Conservation (phyloP, 2,113 vertebrate genomes). For the Holacanthus passer region DNA sequence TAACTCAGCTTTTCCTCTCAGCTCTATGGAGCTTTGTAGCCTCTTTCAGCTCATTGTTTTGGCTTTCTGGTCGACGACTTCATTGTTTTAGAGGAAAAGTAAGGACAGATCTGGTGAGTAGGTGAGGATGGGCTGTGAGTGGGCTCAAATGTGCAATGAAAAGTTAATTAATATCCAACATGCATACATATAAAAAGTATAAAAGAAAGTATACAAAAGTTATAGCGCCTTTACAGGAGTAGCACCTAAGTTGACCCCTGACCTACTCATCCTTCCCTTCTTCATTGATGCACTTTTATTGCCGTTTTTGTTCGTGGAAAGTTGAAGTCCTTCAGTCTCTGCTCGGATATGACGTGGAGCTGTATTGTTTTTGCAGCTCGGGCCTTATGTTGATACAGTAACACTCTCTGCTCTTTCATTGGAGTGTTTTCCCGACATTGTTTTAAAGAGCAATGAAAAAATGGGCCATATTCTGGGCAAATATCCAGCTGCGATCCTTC, state of each 20-base stretch:
- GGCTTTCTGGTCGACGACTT: neutral
- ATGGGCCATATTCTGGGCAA: conserved; percentile 38
- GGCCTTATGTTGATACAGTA: neutral
- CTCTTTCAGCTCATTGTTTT: neutral
- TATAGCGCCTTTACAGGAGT: too few relatives aligned
- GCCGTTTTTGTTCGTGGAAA: conserved; percentile 25
- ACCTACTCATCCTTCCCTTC: neutral
- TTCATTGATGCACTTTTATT: conserved; percentile 27
- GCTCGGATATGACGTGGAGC: neutral
- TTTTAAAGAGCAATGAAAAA: conserved; percentile 40
- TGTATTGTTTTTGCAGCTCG: neutral
- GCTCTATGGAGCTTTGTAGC: too few relatives aligned
- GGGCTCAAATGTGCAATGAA: too few relatives aligned
- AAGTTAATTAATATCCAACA: too few relatives aligned
- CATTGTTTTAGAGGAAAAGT: neutral
- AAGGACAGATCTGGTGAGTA: too few relatives aligned
- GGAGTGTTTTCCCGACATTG: conserved; percentile 41
- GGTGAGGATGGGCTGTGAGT: too few relatives aligned
- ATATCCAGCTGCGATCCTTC: conserved; percentile 34
- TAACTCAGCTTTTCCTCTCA: neutral
- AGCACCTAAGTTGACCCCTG: too few relatives aligned
- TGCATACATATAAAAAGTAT: too few relatives aligned
- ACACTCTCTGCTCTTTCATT: conserved; percentile 3
- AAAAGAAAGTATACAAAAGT: too few relatives aligned
- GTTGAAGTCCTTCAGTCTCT: neutral